Percentiles rank a stretch among this genome's conserved stretches.
phyloP scores from a whole-genome alignment of 1,140 invertebrate species.

The Caenorhabditis latens region DNA sequence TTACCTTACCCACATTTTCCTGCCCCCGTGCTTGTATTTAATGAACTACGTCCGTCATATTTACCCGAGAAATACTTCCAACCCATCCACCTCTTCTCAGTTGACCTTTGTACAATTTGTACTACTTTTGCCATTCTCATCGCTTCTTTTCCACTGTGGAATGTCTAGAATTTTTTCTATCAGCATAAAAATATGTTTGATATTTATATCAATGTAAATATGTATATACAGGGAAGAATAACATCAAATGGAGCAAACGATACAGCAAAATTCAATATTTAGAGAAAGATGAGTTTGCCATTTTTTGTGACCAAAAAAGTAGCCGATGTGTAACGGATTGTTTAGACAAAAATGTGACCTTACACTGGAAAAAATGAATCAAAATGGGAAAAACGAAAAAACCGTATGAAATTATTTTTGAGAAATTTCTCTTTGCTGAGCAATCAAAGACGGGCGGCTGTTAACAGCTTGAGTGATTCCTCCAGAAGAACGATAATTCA shows the following conservation, averaged over 20 bases:
- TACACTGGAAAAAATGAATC: neutral
- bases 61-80: neutral
- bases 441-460: conserved; percentile 2
- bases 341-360: conserved; percentile 10
- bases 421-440: conserved; percentile 35
- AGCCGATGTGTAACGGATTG: conserved; percentile 20
- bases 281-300: neutral
- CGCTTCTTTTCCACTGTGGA: neutral
- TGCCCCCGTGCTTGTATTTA: conserved; percentile 5
- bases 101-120: conserved; percentile 12
- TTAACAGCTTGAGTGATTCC: conserved; percentile 16
- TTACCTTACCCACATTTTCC: neutral
- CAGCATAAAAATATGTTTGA: neutral
- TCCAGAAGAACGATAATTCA: conserved; percentile 8
- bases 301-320: conserved; percentile 54
- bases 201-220: conserved; percentile 15
- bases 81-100: neutral
- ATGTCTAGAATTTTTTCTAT: too few species aligned
- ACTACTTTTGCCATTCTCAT: conserved; percentile 13
- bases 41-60: neutral
- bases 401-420: conserved; percentile 33
- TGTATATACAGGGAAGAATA: neutral
- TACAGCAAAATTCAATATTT: conserved; percentile 8
- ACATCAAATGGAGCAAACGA: neutral
- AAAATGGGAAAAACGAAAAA: neutral